phyloP scores from a whole-genome alignment of 2,888 invertebrate species.

The Hypena proboscidalis region DNA sequence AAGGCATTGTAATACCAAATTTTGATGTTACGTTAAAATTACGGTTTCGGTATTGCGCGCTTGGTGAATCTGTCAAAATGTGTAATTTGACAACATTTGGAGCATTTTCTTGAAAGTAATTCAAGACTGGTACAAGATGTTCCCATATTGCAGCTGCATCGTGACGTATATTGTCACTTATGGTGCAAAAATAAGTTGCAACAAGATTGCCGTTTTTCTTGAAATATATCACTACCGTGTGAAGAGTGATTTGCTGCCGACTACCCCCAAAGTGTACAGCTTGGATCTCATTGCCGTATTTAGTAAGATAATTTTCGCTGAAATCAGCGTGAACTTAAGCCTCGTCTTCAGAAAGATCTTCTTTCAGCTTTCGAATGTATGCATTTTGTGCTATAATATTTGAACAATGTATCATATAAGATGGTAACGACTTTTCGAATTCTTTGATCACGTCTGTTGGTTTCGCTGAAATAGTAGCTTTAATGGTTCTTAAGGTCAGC shows the following conservation, averaged over 20 bases:
- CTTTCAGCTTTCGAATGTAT: not conserved
- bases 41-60: conserved; percentile 16
- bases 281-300: not conserved
- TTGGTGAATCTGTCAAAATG: conserved; percentile 15
- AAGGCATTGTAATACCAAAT: too few species aligned
- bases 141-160: conserved; percentile 12
- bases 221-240: not conserved
- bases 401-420: conserved; percentile 6
- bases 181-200: conserved; percentile 6
- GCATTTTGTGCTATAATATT: not conserved
- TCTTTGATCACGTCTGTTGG: conserved; percentile 8
- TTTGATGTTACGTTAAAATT: too few species aligned
- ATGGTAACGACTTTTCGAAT: conserved; percentile 2
- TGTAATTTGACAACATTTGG: conserved; percentile 7
- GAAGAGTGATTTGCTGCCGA: not conserved
- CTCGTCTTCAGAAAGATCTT: not conserved
- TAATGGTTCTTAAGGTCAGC: conserved; percentile 11
- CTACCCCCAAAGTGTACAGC: not conserved
- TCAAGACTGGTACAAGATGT: conserved; percentile 7
- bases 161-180: conserved; percentile 8
- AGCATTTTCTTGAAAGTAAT: conserved; percentile 13
- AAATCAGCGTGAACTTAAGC: too few species aligned
- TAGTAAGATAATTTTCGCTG: not conserved
- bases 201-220: not conserved
- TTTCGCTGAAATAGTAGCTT: conserved; percentile 8